Base-by-base conservation (phyloP, 2,797 vertebrate genomes). In the Lacerta viridis region DNA sequence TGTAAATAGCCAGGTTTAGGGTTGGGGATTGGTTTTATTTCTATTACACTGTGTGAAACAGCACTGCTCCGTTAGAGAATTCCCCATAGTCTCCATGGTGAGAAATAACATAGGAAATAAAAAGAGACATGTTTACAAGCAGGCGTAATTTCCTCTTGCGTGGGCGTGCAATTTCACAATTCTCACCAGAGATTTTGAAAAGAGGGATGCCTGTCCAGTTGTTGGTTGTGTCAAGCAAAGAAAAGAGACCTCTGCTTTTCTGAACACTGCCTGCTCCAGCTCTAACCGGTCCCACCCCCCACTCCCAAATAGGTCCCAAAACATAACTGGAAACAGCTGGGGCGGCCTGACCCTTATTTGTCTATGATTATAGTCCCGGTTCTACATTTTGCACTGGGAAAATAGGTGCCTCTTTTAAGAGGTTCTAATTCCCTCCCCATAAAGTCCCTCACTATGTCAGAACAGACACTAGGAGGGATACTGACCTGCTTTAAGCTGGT, bases 51-150 rank as follows among this genome's bases (percentile, higher is more conserved):
- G 3, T 41, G 72, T 83, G 36, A 64, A 80, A 46, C 25, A 18
- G 50, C 29, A 64, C 25, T 18, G 41, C 55, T 80, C 20, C 23
- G 10, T 81, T 74, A 80, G 29, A 61, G 50, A 74, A 64, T 46
- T 23, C 29, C 39, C 61, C 15, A 25, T 61, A 7, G 55, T 43
- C 13, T 80, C 66, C 76, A 74, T 36, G 55, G 55, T 80, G 78
- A 89, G 50, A 85, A 72, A 84, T 46, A 80, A 79, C 33, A 59
- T 25, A 6, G 15, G 43, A 85, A 80, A 87, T 71, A 69, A 85
- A 66, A 81, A 46, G 83, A 86, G 64, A 27, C 13, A 59, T 64
- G 55, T 74, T 79, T 85, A 64, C 55, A 50, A 72, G 66, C 46
- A 88, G 29, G 36, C 27, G 33, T 72, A 59, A 80, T 80, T 80